Percentiles rank a stretch among this genome's conserved stretches.
Evolutionary conservation across 2,113 vertebrate genomes (phyloP).

Genomic region (Lycaon pictus): DNA sequence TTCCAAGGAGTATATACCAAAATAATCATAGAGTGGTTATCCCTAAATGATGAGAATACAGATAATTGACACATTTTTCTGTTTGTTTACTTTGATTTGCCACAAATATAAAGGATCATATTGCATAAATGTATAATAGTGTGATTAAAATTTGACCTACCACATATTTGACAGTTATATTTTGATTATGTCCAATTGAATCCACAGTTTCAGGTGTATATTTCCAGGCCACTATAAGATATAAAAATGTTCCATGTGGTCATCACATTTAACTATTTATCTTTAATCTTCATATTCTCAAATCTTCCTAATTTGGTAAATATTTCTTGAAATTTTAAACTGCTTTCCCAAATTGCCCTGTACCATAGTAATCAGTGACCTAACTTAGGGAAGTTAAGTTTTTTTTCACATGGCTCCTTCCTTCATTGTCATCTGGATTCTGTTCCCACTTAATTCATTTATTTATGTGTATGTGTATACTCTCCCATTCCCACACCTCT

Average conservation of each 20-base stretch:
- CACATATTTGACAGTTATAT: neutral
- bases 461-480: neutral
- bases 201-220: neutral
- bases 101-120: neutral
- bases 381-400: neutral
- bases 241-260: neutral
- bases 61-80: neutral
- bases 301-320: neutral
- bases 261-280: neutral
- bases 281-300: neutral
- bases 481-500: neutral
- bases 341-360: neutral
- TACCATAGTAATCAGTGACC: neutral
- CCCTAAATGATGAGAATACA: neutral
- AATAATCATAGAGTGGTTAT: neutral
- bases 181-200: neutral
- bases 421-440: neutral
- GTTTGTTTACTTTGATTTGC: neutral
- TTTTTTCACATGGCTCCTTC: neutral
- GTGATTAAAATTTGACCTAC: neutral
- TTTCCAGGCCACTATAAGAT: neutral
- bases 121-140: neutral
- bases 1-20: neutral
- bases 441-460: neutral
- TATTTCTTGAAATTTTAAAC: constrained; percentile 36